Base-by-base conservation (phyloP, 2,888 invertebrate species). In the Aphelenchoides bicaudatus region DNA sequence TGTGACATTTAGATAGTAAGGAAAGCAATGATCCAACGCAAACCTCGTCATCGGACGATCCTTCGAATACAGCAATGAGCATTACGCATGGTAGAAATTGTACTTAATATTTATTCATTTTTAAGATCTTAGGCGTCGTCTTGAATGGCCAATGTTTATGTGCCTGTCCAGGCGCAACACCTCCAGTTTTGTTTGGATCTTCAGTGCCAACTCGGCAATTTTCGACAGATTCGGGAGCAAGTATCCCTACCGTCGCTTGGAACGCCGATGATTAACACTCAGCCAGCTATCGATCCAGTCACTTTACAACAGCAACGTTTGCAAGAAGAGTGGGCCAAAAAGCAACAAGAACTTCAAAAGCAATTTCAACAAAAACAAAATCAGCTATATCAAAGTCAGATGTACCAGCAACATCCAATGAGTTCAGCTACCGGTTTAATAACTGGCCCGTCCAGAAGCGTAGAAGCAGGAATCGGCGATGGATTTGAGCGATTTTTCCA, bases 101-200 rank as follows among this genome's bases (percentile, higher is more conserved):
- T 38, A 6, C 5, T 5, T 23, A 27, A 3, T 27, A 37, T 16
- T 38, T 6, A 37, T 6, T 48, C 38, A 37, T 48, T 16, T 6
- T n/a, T 37, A 5, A 8, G 13, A 48, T 31, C 39, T n/a, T 50
- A 71, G 73, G 73, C 1, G 66, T 66, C 6, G 48, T 71, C 21
- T 56, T 74, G 10, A 73, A 74, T 59, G 74, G 74, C 2, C 74
- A 74, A 62, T 74, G 74, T 58, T 63, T 73, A 58, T 74, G 74
- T 60, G 61, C 74, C 19, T 74, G 74, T n/a, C 65, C 58, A 13
- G 39, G 56, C 1, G 10, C 56, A 4, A 16, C 28, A 8, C 57
- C 60, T n/a, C 16, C 62, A 13, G 6, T 53, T 3, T 25, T 54
- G 50, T 21, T 28, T 16, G 29, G 56, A 8, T 23, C 23, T 13